Percentiles rank a stretch among this genome's conserved stretches.
These are phyloP conservation scores for Artibeus lituratus DNA, from an alignment of 2,797 vertebrate species.

Conservation along the genomic window DNA sequence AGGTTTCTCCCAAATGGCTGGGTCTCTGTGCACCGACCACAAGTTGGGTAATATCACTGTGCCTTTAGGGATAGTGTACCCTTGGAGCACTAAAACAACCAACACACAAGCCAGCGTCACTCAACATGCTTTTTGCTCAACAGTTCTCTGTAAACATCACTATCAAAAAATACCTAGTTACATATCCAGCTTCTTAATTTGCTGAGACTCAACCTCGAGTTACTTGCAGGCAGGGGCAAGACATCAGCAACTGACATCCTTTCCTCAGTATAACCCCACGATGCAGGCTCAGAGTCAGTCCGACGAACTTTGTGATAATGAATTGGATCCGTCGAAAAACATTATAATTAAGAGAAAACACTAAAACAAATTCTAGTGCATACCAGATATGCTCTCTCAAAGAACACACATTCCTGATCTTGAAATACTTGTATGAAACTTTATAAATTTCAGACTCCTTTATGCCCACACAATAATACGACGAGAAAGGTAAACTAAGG, in stretches of 20 bases:
- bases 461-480: background rate
- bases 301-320: background rate
- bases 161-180: background rate
- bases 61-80: constrained; percentile 94
- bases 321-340: background rate
- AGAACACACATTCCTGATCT: background rate
- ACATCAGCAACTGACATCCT: background rate
- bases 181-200: background rate
- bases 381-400: background rate
- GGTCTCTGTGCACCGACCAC: constrained; percentile 95
- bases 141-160: background rate
- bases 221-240: background rate
- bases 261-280: too few species aligned
- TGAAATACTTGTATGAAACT: background rate
- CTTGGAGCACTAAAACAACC: constrained; percentile 87
- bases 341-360: background rate
- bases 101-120: background rate
- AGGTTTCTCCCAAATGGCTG: constrained; percentile 92
- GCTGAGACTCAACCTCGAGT: background rate
- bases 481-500: background rate
- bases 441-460: background rate
- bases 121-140: background rate
- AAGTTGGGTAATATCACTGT: constrained; percentile 92
- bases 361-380: background rate
- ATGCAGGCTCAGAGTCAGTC: background rate